Evolutionary conservation across 2,888 invertebrate species (phyloP).

Genomic region (Epirrhoe tristata): DNA sequence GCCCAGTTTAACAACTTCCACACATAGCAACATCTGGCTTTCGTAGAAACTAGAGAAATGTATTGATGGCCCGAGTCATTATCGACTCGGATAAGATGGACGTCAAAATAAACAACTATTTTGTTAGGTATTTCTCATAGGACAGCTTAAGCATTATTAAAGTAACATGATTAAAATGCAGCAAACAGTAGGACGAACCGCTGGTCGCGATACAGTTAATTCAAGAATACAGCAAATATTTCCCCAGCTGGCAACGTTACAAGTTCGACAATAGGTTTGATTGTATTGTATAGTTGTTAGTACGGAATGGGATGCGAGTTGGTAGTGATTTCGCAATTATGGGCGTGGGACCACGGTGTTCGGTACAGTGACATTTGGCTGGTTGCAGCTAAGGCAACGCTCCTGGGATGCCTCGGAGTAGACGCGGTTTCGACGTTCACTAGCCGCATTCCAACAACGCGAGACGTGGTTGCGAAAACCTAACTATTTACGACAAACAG

Average conservation of each 20-base stretch:
- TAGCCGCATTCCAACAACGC: constrained; percentile 70
- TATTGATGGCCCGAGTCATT: constrained; percentile 65
- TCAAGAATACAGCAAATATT: constrained; percentile 57
- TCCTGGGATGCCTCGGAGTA: constrained; percentile 63
- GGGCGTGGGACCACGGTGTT: constrained; percentile 64
- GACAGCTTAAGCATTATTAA: constrained; percentile 25
- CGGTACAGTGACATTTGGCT: constrained; percentile 74
- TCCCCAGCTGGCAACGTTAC: constrained; percentile 57
- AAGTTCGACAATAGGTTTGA: constrained; percentile 47
- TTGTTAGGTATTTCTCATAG: constrained; percentile 24
- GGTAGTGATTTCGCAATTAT: constrained; percentile 48
- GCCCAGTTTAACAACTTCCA: constrained; percentile 69
- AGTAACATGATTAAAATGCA: constrained; percentile 44
- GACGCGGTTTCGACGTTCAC: constrained; percentile 71
- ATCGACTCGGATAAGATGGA: constrained; percentile 62
- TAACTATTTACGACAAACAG: constrained; percentile 47
- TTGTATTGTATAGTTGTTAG: constrained; percentile 40
- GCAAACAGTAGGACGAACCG: constrained; percentile 49
- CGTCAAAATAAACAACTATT: constrained; percentile 41
- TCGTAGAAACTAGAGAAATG: constrained; percentile 74
- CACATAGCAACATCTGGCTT: constrained; percentile 70
- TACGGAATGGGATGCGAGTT: constrained; percentile 39
- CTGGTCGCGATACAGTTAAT: constrained; percentile 57
- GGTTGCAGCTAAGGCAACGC: constrained; percentile 59
- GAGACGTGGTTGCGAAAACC: constrained; percentile 65